Evolutionary conservation across 2,888 invertebrate species (phyloP).

Genomic region (Thalpophila matura): DNA sequence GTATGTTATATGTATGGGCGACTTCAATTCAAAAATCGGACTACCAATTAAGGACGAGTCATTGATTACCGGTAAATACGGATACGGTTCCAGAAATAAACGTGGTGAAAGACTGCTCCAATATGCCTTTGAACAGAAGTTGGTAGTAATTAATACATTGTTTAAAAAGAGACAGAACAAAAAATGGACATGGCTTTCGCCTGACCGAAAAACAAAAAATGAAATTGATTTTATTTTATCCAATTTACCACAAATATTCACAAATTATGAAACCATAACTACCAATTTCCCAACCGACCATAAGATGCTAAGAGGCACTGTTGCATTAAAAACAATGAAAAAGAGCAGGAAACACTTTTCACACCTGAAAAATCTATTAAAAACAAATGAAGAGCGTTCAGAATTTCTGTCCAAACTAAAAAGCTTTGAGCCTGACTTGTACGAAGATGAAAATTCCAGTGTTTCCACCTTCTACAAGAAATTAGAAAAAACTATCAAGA

Average conservation of each 20-base stretch:
- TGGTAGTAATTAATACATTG: background rate
- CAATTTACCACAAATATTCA: background rate
- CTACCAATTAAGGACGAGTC: background rate
- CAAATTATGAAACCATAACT: background rate
- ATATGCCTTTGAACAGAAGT: background rate
- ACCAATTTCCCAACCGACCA: background rate
- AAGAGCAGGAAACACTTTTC: no score
- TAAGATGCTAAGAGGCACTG: background rate
- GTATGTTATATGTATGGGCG: background rate
- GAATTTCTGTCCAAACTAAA: background rate
- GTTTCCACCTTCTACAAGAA: background rate
- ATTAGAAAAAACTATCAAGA: background rate
- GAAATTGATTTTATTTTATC: background rate
- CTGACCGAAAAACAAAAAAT: background rate
- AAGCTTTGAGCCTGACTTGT: background rate
- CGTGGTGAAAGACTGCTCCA: background rate
- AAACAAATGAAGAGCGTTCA: background rate
- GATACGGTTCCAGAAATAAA: no score
- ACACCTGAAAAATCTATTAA: background rate
- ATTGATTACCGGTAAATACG: background rate
- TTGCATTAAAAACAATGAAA: background rate
- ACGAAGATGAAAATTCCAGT: background rate
- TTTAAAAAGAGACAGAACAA: background rate
- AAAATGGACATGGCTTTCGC: background rate
- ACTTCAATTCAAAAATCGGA: background rate